These are phyloP conservation scores for Synergus gifuensis DNA, from an alignment of 2,888 invertebrate genomes.

Conservation along the genomic window DNA sequence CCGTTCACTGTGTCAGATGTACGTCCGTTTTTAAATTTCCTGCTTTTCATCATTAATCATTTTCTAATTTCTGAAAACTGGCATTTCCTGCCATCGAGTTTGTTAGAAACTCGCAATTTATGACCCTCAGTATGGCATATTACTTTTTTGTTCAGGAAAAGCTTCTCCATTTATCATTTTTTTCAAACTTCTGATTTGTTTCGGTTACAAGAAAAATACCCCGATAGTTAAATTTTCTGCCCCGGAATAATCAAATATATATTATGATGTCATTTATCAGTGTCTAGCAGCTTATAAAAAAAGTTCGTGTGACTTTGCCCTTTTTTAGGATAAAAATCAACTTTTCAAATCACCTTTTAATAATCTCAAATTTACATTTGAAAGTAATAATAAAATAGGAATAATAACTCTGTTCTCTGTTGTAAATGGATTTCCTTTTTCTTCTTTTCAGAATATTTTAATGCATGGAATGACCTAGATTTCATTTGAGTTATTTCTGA, in stretches of 20 bases:
- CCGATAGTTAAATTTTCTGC: neutral
- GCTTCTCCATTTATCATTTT: conserved; percentile 1
- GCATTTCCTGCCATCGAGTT: conserved; percentile 1
- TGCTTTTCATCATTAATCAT: conserved; percentile 9
- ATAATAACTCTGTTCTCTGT: neutral
- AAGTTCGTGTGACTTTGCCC: neutral
- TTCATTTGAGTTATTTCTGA: conserved; percentile 5
- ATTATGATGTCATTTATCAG: neutral
- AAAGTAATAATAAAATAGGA: neutral
- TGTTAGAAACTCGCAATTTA: conserved; percentile 3
- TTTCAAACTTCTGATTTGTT: conserved; percentile 12
- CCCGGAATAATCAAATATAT: neutral
- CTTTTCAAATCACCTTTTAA: neutral
- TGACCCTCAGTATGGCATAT: neutral
- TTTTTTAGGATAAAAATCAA: neutral
- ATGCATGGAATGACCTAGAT: conserved; percentile 3
- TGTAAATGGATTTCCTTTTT: neutral
- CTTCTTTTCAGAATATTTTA: neutral
- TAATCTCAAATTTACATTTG: neutral
- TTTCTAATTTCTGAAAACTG: conserved; percentile 16
- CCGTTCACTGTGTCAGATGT: neutral
- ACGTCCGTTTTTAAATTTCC: conserved; percentile 1
- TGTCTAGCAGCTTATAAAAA: neutral
- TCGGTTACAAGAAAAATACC: neutral
- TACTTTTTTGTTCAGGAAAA: neutral